Conservation (phyloP, 2,888 invertebrate genomes). For the Drosophila helvetica region DNA sequence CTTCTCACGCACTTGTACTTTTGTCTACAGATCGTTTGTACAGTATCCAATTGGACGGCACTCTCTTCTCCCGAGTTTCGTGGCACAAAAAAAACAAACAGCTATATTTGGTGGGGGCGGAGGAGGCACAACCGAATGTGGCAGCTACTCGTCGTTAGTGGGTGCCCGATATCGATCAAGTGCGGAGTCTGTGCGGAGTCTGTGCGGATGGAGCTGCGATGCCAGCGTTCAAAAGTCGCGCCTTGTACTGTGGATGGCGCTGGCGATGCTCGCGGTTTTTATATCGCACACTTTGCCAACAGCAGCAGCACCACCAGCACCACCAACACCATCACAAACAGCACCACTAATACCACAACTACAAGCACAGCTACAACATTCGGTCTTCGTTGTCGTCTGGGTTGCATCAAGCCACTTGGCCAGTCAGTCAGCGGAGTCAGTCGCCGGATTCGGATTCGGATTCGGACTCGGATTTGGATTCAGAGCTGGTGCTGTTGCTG, state of each 20-base stretch:
- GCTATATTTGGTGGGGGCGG: background rate
- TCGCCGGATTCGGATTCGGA: constrained; percentile 9
- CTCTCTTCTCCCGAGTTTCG: background rate
- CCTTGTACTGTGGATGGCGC: constrained; percentile 82
- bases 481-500: background rate
- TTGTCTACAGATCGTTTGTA: background rate
- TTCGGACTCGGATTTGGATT: constrained; percentile 8
- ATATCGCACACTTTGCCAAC: constrained; percentile 52
- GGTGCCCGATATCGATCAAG: background rate
- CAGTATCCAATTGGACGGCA: background rate
- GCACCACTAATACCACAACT: background rate
- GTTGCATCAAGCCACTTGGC: constrained; percentile 76
- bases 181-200: background rate
- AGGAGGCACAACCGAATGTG: too few species aligned
- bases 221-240: constrained; percentile 74
- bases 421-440: constrained; percentile 56
- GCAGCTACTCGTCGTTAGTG: background rate
- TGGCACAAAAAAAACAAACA: background rate
- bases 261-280: constrained; percentile 80
- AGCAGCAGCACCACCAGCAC: constrained; percentile 22
- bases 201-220: constrained; percentile 40
- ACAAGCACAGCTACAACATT: constrained; percentile 33
- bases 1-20: constrained; percentile 51
- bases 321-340: constrained; percentile 6
- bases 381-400: constrained; percentile 51